A percentile compares a stretch with the other conserved stretches of the same genome.
These are phyloP conservation scores for Hemichromis elongatus DNA, from an alignment of 2,113 vertebrate genomes.

Conservation along the genomic window DNA sequence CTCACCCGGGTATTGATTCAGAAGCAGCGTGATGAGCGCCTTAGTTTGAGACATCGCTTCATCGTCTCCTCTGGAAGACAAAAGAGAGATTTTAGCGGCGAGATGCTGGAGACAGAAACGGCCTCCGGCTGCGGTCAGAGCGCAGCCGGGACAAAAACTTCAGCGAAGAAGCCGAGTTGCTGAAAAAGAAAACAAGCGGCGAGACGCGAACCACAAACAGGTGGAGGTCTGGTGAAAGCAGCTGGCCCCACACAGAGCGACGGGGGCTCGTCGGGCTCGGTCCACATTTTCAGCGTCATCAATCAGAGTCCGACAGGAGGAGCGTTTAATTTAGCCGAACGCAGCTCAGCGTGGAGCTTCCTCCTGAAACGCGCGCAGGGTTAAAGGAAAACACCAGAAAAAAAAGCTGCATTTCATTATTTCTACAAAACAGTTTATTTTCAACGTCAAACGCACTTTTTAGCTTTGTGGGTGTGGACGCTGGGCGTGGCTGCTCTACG, in stretches of 20 bases:
- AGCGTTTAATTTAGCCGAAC: neutral
- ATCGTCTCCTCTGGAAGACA: neutral
- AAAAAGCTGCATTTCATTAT: neutral
- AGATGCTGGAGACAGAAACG: neutral
- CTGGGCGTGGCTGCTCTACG: neutral
- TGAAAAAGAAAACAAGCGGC: neutral
- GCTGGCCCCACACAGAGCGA: neutral
- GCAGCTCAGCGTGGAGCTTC: neutral
- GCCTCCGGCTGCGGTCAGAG: neutral
- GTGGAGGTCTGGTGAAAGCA: neutral
- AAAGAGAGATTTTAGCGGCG: neutral
- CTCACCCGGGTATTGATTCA: neutral
- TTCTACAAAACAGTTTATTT: neutral
- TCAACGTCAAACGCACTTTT: neutral
- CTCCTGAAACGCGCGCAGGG: neutral
- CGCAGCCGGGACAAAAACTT: neutral
- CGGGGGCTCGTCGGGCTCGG: neutral
- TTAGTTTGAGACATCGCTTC: neutral
- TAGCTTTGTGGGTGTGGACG: neutral
- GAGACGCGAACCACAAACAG: fast-evolving
- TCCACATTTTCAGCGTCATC: neutral
- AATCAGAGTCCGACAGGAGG: neutral
- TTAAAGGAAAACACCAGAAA: neutral
- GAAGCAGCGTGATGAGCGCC: neutral
- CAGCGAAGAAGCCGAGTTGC: neutral